Evolutionary conservation across 1,140 invertebrate species (phyloP), one percentile per base, ranked within the genome.

Genomic region (Doryteuthis pealeii): DNA sequence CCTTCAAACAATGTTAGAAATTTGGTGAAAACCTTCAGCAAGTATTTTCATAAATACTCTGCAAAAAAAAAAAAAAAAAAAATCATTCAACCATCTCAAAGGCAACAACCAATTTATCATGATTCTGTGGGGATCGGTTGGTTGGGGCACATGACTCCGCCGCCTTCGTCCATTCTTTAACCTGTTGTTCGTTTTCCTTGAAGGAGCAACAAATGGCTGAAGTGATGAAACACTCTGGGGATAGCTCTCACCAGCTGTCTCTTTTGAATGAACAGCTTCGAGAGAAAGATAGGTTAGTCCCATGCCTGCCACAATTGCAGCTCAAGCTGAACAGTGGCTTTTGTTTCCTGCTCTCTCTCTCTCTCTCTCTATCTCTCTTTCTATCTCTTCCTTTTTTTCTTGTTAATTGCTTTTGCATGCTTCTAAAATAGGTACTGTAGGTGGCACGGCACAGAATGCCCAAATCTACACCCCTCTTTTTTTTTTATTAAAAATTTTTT

Each of bases 141-240:
- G 35, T 40, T 40, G 35, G 35, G 35, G 35, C 35, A 40, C 35
- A 40, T 40, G 10, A 40, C 54, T 58, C 45, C 45, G 8, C 22
- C 22, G 4, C 15, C 54, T 58, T 58, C 15, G 18, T 58, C 54
- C 54, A 28, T 58, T 28, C 54, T 58, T 58, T 58, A 40, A 40
- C 35, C 35, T 40, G 54, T 58, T 43, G 14, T 71, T 45, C 70
- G 70, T 71, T 45, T 49, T 71, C 72, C 72, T 75, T 76, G 69
- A 79, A 87, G 87, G 85, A 87, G 71, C 75, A 78, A 70, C 84
- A 84, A 81, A 81, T 88, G 62, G 80, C 77, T 58, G 86, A 87
- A 54, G 74, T 88, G 83, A 84, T 87, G 83, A 83, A 84, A 83
- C 85, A 88, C 78, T 86, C 87, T 26, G 87, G 87, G 30, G 85